Evolutionary conservation across 2,113 vertebrate genomes (phyloP).

Genomic region (Siphamia tubifer): DNA sequence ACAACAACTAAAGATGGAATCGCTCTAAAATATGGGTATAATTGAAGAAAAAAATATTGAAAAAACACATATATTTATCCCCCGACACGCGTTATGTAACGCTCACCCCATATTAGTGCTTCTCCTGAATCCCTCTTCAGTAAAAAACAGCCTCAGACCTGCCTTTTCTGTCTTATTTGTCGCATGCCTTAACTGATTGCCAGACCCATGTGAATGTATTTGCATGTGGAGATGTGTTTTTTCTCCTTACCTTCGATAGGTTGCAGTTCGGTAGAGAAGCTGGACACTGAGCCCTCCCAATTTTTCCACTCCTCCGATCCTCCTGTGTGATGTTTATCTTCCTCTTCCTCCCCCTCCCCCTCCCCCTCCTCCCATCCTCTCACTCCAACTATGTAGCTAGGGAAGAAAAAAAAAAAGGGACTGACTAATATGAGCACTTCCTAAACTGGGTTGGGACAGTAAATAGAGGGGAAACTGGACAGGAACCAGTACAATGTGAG

Average conservation of each 20-base stretch:
- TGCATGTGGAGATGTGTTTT: not conserved
- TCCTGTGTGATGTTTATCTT: conserved; percentile 63
- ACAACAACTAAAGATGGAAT: not conserved
- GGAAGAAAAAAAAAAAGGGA: not conserved
- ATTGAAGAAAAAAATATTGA: not conserved
- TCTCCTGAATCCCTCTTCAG: conserved; percentile 8
- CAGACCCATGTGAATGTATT: not conserved
- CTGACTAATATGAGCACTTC: conserved; percentile 69
- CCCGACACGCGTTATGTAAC: conserved; percentile 57
- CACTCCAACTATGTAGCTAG: conserved; percentile 7
- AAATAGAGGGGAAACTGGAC: not conserved
- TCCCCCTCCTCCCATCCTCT: conserved; percentile 35
- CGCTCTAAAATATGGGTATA: not conserved
- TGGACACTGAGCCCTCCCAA: conserved; percentile 62
- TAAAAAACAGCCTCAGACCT: not conserved
- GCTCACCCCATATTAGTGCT: conserved; percentile 79
- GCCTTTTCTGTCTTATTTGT: conserved; percentile 19
- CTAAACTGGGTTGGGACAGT: conserved; percentile 65
- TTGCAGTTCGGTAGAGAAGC: conserved; percentile 32
- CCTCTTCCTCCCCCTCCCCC: conserved; percentile 27
- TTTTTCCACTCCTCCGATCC: conserved; percentile 48
- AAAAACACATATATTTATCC: not conserved
- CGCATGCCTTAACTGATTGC: conserved; percentile 19
- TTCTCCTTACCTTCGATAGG: conserved; percentile 72
- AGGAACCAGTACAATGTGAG: conserved; percentile 11